phyloP scores from a whole-genome alignment of 2,113 vertebrate genomes.

The Jacana jacana region DNA sequence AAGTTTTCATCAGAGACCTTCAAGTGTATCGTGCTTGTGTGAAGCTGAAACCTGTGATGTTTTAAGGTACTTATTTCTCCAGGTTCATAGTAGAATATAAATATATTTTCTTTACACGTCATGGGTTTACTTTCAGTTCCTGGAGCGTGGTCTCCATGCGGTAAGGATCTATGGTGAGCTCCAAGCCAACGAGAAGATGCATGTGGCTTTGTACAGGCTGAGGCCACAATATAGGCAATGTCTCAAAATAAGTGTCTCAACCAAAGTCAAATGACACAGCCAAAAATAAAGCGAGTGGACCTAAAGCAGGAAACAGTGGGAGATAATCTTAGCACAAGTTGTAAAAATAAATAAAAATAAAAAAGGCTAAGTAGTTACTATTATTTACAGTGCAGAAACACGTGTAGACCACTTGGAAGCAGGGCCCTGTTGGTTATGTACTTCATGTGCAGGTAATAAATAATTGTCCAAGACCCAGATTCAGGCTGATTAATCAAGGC shows the following conservation, averaged over 20 bases:
- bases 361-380: background rate
- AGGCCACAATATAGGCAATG: background rate
- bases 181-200: background rate
- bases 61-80: background rate
- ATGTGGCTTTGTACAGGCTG: background rate
- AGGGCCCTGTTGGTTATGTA: background rate
- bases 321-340: constrained; percentile 17
- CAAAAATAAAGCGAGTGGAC: constrained; percentile 10
- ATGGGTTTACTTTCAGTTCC: background rate
- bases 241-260: background rate
- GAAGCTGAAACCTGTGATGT: background rate
- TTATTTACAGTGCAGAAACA: constrained; percentile 8
- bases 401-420: background rate
- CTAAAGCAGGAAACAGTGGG: background rate
- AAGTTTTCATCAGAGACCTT: background rate
- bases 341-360: background rate
- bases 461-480: background rate
- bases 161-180: background rate
- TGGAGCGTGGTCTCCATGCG: background rate
- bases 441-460: background rate
- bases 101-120: background rate
- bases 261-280: background rate
- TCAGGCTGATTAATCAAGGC: background rate
- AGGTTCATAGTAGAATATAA: background rate
- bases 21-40: background rate